Evolutionary conservation across 2,113 vertebrate species (phyloP).

Genomic region (Onychostruthus taczanowskii): DNA sequence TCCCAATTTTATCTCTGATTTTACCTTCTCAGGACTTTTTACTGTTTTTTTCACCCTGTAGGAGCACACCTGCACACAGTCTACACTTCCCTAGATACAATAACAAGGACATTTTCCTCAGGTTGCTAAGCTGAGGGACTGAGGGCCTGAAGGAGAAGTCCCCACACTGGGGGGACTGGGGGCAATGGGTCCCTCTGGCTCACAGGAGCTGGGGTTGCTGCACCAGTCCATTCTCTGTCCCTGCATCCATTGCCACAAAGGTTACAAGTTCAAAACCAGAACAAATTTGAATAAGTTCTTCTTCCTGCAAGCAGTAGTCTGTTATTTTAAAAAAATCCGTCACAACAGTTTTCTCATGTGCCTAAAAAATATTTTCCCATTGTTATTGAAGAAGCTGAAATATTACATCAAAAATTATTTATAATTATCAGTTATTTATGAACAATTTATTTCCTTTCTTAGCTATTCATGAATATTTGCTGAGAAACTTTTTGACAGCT

Average conservation of each 20-base stretch:
- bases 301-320: neutral
- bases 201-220: neutral
- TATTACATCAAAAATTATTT: neutral
- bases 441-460: neutral
- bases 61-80: conserved; percentile 10
- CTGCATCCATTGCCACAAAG: neutral
- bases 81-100: neutral
- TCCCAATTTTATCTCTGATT: conserved; percentile 32
- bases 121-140: neutral
- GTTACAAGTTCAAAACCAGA: neutral
- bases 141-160: neutral
- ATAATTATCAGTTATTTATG: neutral
- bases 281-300: neutral
- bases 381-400: neutral
- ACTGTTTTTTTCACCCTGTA: neutral
- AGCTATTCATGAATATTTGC: neutral
- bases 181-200: neutral
- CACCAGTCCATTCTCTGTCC: neutral
- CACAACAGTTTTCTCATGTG: neutral
- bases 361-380: neutral
- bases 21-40: conserved; percentile 37
- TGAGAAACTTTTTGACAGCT: neutral
- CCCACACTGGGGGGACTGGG: neutral
- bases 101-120: neutral
- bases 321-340: neutral